A percentile compares a stretch with the other conserved stretches of the same genome.
Conservation (phyloP, 2,888 invertebrate genomes). For the Mimumesa dahlbomi region DNA sequence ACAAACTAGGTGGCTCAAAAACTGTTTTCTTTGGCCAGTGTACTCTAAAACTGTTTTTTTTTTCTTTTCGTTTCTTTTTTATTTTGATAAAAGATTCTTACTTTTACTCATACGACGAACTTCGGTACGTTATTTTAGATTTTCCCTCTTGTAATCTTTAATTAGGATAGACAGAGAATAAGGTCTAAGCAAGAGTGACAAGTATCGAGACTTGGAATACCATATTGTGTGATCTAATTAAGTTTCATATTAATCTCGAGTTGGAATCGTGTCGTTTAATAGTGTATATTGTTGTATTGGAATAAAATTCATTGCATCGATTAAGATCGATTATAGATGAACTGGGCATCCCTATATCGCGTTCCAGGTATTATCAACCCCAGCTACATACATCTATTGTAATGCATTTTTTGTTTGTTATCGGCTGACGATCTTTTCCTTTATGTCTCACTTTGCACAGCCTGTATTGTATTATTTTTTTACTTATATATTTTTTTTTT, state of each 20-base stretch:
- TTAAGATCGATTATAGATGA: slow-evolving; percentile 56
- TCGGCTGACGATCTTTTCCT: slow-evolving; percentile 54
- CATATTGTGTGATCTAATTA: too few species aligned
- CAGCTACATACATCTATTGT: slow-evolving; percentile 47
- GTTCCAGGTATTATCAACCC: slow-evolving; percentile 41
- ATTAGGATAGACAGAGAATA: too few species aligned
- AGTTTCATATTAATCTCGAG: too few species aligned
- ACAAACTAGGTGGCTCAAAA: slow-evolving; percentile 29
- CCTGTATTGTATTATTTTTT: slow-evolving; percentile 57
- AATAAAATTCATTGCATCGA: slow-evolving; percentile 16
- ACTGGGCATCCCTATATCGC: slow-evolving; percentile 62
- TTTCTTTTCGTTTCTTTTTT: too few species aligned
- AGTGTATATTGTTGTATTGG: not conserved
- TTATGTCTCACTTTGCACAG: slow-evolving; percentile 46
- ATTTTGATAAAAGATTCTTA: too few species aligned
- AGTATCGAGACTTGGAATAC: too few species aligned
- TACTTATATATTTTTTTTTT: not conserved
- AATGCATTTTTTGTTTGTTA: slow-evolving; percentile 25
- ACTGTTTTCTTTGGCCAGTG: not conserved
- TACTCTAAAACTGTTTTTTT: too few species aligned
- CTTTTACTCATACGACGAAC: too few species aligned
- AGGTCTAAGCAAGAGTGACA: too few species aligned
- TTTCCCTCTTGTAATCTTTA: too few species aligned
- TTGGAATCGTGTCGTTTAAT: too few species aligned
- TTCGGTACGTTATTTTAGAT: too few species aligned